Conservation (phyloP, 2,888 invertebrate genomes). For the Protodeltote pygarga region DNA sequence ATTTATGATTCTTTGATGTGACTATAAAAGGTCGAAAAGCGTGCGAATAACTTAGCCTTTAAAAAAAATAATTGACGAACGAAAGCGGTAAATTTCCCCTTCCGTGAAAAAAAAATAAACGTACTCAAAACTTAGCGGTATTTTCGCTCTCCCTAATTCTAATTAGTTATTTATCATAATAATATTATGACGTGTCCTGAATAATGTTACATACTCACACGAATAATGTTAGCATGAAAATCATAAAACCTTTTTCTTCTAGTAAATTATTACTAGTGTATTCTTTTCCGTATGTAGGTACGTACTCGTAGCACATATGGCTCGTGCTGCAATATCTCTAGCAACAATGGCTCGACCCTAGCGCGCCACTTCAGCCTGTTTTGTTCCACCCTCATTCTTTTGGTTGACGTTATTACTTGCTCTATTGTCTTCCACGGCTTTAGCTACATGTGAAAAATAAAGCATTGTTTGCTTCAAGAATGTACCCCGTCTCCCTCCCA, state of each 20-base stretch:
- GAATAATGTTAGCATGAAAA: neutral
- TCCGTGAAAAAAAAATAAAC: too few relatives aligned
- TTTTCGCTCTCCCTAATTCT: too few relatives aligned
- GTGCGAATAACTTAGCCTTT: conserved; percentile 19
- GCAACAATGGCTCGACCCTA: conserved; percentile 62
- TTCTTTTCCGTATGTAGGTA: conserved; percentile 27
- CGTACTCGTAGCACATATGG: conserved; percentile 23
- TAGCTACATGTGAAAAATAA: conserved; percentile 66
- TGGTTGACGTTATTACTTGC: conserved; percentile 73
- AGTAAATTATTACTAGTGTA: conserved; percentile 29
- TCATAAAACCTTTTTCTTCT: conserved; percentile 4
- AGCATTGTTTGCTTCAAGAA: conserved; percentile 55
- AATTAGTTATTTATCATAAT: too few relatives aligned
- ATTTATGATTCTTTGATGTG: conserved; percentile 33
- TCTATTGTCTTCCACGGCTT: conserved; percentile 64
- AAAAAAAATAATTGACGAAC: too few relatives aligned
- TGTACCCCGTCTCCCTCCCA: conserved; percentile 31
- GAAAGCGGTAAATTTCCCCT: too few relatives aligned
- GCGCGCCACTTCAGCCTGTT: conserved; percentile 75
- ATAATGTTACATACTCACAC: neutral
- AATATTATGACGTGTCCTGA: too few relatives aligned
- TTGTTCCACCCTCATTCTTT: conserved; percentile 79
- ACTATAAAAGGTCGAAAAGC: conserved; percentile 11
- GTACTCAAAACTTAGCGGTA: too few relatives aligned
- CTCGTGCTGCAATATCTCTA: conserved; percentile 42